Evolutionary conservation across 2,888 invertebrate genomes (phyloP).

Genomic region (Leucophora obtusa): DNA sequence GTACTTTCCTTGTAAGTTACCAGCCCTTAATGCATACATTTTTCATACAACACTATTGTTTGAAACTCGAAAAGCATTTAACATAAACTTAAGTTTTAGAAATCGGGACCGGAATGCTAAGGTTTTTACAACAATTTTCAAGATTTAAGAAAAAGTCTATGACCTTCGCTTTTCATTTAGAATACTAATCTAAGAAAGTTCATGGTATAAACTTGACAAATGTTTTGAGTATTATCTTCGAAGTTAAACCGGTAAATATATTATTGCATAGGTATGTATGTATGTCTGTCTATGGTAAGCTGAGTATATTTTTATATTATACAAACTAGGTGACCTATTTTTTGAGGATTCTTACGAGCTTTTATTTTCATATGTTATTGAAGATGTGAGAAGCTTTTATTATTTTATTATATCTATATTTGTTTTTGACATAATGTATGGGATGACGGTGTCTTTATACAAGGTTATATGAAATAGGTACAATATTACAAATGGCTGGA

Average conservation of each 20-base stretch:
- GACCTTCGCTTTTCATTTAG: background rate
- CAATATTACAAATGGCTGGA: too few relatives aligned
- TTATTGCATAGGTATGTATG: background rate
- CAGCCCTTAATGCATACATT: too few relatives aligned
- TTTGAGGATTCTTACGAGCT: background rate
- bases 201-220: background rate
- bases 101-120: too few relatives aligned
- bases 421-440: background rate
- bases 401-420: background rate
- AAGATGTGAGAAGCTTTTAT: background rate
- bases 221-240: background rate
- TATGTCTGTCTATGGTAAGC: too few relatives aligned
- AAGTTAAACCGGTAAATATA: background rate
- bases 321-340: conserved; percentile 3
- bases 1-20: too few relatives aligned
- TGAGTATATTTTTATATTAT: background rate
- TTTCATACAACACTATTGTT: too few relatives aligned
- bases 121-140: too few relatives aligned
- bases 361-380: background rate
- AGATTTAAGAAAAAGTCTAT: too few relatives aligned
- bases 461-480: background rate
- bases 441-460: background rate
- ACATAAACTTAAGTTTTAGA: too few relatives aligned
- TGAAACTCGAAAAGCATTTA: too few relatives aligned
- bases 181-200: background rate